Evolutionary conservation across 2,888 invertebrate genomes (phyloP), one percentile per base, ranked within the genome.

Genomic region (Ochropleura leucogaster): DNA sequence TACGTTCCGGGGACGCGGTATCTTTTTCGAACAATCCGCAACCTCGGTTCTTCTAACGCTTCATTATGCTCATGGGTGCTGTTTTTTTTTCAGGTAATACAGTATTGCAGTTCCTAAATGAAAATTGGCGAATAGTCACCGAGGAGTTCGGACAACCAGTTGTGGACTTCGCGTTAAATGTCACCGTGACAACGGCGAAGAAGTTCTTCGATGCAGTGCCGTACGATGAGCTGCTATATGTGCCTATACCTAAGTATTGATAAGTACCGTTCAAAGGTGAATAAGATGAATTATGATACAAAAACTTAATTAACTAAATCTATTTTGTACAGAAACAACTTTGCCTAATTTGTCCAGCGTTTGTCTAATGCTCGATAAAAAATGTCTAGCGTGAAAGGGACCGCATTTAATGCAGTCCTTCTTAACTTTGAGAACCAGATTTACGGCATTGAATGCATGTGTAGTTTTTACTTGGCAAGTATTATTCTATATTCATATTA

Each of bases 71-170:
- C 44, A 82, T 69, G 14, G 49, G 12, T 51, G 63, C 20, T 40
- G 40, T 65, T 47, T 20, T 62, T n/a, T 94, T 70, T 94, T 40
- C 93, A 96, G 96, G 96, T 91, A 95, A 96, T 84, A 95, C 95
- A 51, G 96, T 96, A 5, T 86, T 96, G 60, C 92, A 94, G 80
- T 96, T 96, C 87, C 86, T 96, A 18, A 96, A 96, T 76, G 96
- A 96, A 88, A 96, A 96, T 89, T 96, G 96, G 96, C 90, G 96
- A 68, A 92, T 94, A 53, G 96, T 96, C 44, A 95, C 96, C 0
- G 96, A 96, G 85, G 96, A 96, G 82, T 96, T 96, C 55, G 96
- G 96, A 0, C 93, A 96, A 76, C 96, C 96, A 0, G 96, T 96
- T 0, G 96, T 96, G 5, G 96, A 96, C 82, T 96, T 93, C 77